phyloP scores from a whole-genome alignment of 2,888 invertebrate species.

The Altica lythri region DNA sequence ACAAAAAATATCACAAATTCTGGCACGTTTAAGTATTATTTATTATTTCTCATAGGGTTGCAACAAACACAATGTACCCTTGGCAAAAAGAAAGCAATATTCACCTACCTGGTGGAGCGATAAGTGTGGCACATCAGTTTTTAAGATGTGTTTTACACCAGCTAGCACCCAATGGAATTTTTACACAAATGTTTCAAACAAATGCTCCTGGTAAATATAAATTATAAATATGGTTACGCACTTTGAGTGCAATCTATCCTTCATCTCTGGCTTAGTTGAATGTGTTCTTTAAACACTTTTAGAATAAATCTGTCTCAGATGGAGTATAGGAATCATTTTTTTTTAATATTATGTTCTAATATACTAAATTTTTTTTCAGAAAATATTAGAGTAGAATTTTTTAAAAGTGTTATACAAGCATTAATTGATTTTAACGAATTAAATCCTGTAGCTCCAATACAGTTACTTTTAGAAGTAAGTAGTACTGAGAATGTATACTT shows the following conservation, averaged over 20 bases:
- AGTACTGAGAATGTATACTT: neutral
- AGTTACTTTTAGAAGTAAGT: conserved; percentile 80
- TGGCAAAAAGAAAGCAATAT: conserved; percentile 89
- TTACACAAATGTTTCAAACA: conserved; percentile 93
- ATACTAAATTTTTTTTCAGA: conserved; percentile 63
- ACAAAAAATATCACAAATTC: neutral
- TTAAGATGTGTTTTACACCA: conserved; percentile 95
- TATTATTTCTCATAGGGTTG: conserved; percentile 62
- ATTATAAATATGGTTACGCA: too few relatives aligned
- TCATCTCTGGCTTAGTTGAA: too few relatives aligned
- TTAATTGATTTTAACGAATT: conserved; percentile 95
- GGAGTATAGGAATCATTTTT: too few relatives aligned
- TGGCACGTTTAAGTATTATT: neutral
- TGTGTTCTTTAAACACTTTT: too few relatives aligned
- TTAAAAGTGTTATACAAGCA: conserved; percentile 91
- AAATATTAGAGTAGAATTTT: conserved; percentile 78
- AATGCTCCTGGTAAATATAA: conserved; percentile 74
- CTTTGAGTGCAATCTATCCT: too few relatives aligned
- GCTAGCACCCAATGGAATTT: conserved; percentile 95
- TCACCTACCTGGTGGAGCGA: conserved; percentile 91
- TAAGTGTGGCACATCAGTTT: conserved; percentile 96
- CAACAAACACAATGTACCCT: conserved; percentile 78
- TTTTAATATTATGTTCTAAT: too few relatives aligned
- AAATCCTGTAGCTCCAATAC: conserved; percentile 92
- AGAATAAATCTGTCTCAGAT: too few relatives aligned